phyloP scores from a whole-genome alignment of 2,113 vertebrate species.

The Microtus montanus region DNA sequence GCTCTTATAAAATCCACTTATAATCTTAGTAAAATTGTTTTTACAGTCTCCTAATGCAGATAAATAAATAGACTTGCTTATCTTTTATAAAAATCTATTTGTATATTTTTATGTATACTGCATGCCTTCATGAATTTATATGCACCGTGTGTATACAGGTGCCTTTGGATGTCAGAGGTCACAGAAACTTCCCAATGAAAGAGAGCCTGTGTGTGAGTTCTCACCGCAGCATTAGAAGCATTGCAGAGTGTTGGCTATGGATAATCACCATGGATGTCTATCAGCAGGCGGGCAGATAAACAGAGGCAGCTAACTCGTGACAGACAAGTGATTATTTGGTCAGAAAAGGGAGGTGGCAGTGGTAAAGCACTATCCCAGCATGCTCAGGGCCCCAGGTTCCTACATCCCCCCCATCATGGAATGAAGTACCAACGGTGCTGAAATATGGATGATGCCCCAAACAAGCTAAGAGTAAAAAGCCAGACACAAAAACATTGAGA shows the following conservation, averaged over 20 bases:
- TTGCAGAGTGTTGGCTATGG: neutral
- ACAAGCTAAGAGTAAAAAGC: neutral
- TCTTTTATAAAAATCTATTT: neutral
- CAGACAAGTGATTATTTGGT: neutral
- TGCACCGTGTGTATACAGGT: neutral
- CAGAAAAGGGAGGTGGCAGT: neutral
- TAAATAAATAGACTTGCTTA: neutral
- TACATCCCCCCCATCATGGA: neutral
- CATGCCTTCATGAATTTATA: neutral
- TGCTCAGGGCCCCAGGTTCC: neutral
- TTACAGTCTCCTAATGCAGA: neutral
- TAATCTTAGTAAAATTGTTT: conserved; percentile 32
- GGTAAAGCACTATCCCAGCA: neutral
- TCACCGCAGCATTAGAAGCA: neutral
- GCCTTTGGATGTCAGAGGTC: neutral
- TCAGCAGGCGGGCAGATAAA: neutral
- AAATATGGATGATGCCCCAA: neutral
- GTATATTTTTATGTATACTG: neutral
- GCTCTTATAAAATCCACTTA: neutral
- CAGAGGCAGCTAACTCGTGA: neutral
- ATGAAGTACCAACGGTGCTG: neutral
- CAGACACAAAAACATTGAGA: too few relatives aligned
- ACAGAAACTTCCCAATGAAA: conserved; percentile 4
- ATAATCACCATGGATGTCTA: neutral
- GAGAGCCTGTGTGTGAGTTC: neutral